Percentiles rank a stretch among this genome's conserved stretches.
Evolutionary conservation across 2,888 invertebrate genomes (phyloP).

Genomic region (Hyposoter didymator): DNA sequence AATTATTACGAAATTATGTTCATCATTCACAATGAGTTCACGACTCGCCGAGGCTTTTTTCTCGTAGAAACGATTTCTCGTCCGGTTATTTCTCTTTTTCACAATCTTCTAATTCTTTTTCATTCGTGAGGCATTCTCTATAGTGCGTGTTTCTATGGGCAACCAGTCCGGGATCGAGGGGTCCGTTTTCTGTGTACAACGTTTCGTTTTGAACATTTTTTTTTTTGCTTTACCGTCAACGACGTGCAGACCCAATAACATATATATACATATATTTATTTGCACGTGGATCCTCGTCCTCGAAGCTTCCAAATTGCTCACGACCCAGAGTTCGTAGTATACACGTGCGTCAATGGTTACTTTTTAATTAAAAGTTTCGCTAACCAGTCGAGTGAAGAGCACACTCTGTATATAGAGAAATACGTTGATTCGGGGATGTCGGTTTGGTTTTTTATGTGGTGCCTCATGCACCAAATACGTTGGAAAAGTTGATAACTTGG

Average conservation of each 20-base stretch:
- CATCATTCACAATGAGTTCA: slow-evolving; percentile 56
- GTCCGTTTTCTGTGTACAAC: slow-evolving; percentile 31
- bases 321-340: slow-evolving; percentile 39
- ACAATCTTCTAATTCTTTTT: neutral
- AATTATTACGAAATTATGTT: slow-evolving; percentile 56
- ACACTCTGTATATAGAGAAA: slow-evolving; percentile 1
- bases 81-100: neutral
- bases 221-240: neutral
- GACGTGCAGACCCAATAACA: slow-evolving; percentile 20
- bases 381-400: slow-evolving; percentile 59
- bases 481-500: slow-evolving; percentile 46
- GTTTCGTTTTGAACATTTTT: slow-evolving; percentile 45
- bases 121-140: neutral
- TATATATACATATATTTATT: slow-evolving; percentile 13
- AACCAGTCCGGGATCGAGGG: slow-evolving; percentile 52
- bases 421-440: neutral
- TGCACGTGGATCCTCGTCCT: neutral
- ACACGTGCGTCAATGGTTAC: slow-evolving; percentile 72
- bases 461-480: slow-evolving; percentile 48
- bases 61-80: slow-evolving; percentile 33
- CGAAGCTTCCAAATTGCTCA: slow-evolving; percentile 49
- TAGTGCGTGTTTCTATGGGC: slow-evolving; percentile 61
- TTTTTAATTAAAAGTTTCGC: slow-evolving; percentile 78
- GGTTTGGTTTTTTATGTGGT: slow-evolving; percentile 28
- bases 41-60: slow-evolving; percentile 12